Base-by-base conservation (phyloP, 2,888 invertebrate genomes). In the Folsomia candida region DNA sequence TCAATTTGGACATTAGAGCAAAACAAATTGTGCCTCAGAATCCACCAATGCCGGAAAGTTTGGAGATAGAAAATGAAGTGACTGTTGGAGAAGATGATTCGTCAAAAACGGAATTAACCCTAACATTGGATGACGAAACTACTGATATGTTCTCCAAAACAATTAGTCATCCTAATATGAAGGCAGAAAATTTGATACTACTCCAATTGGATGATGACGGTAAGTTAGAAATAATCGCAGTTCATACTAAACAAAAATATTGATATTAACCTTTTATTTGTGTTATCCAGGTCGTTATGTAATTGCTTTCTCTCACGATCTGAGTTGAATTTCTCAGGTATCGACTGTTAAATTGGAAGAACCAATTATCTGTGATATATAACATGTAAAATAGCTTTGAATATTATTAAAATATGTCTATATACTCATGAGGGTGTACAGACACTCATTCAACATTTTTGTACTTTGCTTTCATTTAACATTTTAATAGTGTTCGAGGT, bases 241-340 rank as follows among this genome's bases (percentile, higher is more conserved):
- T n/a, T n/a, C n/a, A n/a, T n/a, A n/a, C n/a, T n/a, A n/a, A n/a
- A n/a, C n/a, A n/a, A n/a, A n/a, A n/a, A n/a, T n/a, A n/a, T n/a
- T n/a, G n/a, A n/a, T n/a, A n/a, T n/a, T n/a, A n/a, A n/a, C n/a
- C n/a, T n/a, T n/a, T n/a, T n/a, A n/a, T n/a, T n/a, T n/a, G n/a
- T 28, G 51, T 60, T 51, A 57, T 65, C 60, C 25, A 51, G 67
- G 22, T 22, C 18, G n/a, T 28, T 28, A 24, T 28, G 62, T 64
- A 37, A 47, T 64, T 64, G 64, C 22, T 18, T 63, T 54, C 61
- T 51, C 20, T 29, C 37, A 58, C 14, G 37, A 37, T 14, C 14
- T 37, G 37, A 37, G 14, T n/a, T n/a, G n/a, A n/a, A n/a, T n/a
- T n/a, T 37, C 37, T 37, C 37, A 37, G 14, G 37, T 37, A 37